Percentiles rank a stretch among this genome's conserved stretches.
These are phyloP conservation scores for Tetramorium alpestre DNA, from an alignment of 1,140 invertebrate species.

Conservation along the genomic window DNA sequence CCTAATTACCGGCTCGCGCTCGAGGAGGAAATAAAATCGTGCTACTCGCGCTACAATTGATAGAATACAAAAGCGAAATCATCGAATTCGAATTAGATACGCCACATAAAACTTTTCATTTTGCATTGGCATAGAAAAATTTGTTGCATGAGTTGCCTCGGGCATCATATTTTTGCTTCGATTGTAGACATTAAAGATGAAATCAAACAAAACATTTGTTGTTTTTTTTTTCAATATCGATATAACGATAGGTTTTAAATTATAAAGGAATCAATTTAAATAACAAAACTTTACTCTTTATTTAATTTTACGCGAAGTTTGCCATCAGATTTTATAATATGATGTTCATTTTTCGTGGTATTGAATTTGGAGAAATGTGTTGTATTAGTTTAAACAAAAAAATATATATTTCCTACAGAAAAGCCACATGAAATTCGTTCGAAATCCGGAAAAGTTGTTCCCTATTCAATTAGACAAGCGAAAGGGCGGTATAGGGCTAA, in stretches of 20 bases:
- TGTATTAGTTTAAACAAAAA: neutral
- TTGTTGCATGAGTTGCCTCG: neutral
- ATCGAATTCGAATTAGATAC: constrained; percentile 48
- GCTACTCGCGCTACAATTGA: constrained; percentile 57
- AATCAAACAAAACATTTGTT: neutral
- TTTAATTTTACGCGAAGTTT: neutral
- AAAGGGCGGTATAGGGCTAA: constrained; percentile 12
- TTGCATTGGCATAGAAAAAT: neutral
- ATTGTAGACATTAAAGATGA: neutral
- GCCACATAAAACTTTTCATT: constrained; percentile 14
- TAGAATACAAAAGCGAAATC: constrained; percentile 53
- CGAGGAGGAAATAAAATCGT: constrained; percentile 65
- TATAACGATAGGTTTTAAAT: neutral
- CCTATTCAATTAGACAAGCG: neutral
- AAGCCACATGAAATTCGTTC: neutral
- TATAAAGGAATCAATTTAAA: neutral
- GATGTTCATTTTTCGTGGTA: neutral
- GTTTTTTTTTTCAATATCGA: neutral
- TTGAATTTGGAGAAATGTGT: neutral
- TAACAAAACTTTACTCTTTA: neutral
- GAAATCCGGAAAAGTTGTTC: neutral
- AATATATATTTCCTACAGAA: neutral
- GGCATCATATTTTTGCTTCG: neutral
- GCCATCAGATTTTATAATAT: neutral
- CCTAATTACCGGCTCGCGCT: constrained; percentile 71